These are phyloP conservation scores for Daktulosphaira vitifoliae DNA, from an alignment of 1,140 invertebrate species.

Conservation along the genomic window DNA sequence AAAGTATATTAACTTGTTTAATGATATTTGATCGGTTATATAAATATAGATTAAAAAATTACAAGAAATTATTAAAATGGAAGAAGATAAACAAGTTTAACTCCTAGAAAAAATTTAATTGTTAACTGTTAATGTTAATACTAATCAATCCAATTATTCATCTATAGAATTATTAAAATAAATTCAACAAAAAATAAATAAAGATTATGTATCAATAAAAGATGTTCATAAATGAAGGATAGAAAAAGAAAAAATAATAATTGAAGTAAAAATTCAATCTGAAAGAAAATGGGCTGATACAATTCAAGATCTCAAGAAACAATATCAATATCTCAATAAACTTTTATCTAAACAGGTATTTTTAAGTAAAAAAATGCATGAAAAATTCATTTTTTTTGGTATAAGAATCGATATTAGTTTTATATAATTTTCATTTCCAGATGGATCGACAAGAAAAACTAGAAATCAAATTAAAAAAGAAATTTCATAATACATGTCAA, in stretches of 20 bases:
- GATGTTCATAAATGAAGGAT: slow-evolving; percentile 13
- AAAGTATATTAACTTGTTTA: too few species aligned
- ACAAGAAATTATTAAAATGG: slow-evolving; percentile 3
- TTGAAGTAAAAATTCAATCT: slow-evolving; percentile 17
- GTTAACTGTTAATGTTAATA: background rate
- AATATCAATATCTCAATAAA: slow-evolving; percentile 19
- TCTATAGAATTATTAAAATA: slow-evolving; percentile 4
- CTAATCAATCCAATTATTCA: background rate
- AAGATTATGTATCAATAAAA: slow-evolving; percentile 25
- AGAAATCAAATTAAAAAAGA: slow-evolving; percentile 38
- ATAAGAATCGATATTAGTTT: too few species aligned
- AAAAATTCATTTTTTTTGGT: too few species aligned
- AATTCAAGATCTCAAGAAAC: too few species aligned
- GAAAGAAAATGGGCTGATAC: slow-evolving; percentile 24
- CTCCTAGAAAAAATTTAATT: slow-evolving; percentile 8
- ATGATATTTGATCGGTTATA: too few species aligned
- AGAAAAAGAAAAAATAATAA: slow-evolving; percentile 22
- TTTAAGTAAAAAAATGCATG: too few species aligned
- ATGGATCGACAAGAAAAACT: slow-evolving; percentile 38
- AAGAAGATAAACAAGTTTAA: slow-evolving; percentile 5
- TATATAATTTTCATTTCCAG: slow-evolving; percentile 12
- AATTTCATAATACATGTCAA: slow-evolving; percentile 38
- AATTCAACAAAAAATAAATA: slow-evolving; percentile 13
- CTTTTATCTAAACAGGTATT: slow-evolving; percentile 16
- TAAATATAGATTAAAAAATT: slow-evolving; percentile 7